A percentile compares a stretch with the other conserved stretches of the same genome.
These are phyloP conservation scores for Pocillopora verrucosa DNA, from an alignment of 64 coral and sea anemone genomes.

Conservation along the genomic window DNA sequence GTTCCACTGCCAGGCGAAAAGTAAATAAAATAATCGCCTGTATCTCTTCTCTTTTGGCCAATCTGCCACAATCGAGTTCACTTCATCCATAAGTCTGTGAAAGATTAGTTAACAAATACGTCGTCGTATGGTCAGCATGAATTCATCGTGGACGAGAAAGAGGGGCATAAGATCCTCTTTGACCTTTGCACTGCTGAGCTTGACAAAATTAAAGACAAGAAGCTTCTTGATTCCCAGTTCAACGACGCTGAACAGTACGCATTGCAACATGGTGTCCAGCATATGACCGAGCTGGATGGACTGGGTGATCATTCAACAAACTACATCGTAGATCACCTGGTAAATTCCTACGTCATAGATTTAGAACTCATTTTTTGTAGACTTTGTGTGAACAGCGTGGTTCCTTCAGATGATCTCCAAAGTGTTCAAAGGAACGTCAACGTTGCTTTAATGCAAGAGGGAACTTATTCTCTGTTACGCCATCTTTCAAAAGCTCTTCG, in stretches of 20 bases:
- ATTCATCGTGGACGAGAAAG: background rate
- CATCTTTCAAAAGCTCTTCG: background rate
- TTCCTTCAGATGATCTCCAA: background rate
- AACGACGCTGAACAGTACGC: constrained; percentile 3
- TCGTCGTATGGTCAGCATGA: background rate
- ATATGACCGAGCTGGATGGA: background rate
- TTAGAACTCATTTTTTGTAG: background rate
- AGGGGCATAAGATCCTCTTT: background rate
- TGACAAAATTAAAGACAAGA: background rate
- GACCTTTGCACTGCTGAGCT: background rate
- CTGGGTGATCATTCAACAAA: background rate
- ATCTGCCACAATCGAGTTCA: constrained; percentile 4
- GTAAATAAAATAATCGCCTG: background rate
- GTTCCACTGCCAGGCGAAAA: background rate
- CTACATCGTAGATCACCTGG: background rate
- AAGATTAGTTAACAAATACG: constrained; percentile 23
- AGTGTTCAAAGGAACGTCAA: background rate
- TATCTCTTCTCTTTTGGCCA: constrained; percentile 16
- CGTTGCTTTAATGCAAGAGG: background rate
- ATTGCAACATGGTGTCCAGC: background rate
- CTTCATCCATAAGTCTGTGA: constrained; percentile 28
- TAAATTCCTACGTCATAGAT: background rate
- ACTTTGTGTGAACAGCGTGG: background rate
- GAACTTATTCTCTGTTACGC: background rate
- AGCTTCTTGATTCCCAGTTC: background rate